A percentile compares a stretch with the other conserved stretches of the same genome.
Evolutionary conservation across 1,140 invertebrate genomes (phyloP).

Genomic region (Ephestia elutella): DNA sequence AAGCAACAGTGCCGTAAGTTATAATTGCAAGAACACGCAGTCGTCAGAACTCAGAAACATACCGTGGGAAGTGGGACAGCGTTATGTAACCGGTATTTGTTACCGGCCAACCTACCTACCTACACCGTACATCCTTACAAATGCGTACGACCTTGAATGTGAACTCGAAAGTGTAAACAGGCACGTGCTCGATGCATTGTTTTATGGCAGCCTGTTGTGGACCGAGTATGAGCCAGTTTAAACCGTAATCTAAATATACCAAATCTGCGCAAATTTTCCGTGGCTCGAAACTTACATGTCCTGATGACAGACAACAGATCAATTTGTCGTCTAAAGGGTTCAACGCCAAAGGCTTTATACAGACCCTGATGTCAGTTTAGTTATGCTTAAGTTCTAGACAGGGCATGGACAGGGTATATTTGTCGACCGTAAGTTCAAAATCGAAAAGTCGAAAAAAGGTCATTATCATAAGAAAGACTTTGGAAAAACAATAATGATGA

Average conservation of each 20-base stretch:
- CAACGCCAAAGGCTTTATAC: background rate
- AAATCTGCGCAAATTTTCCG: constrained; percentile 9
- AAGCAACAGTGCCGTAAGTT: background rate
- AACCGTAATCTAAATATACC: constrained; percentile 3
- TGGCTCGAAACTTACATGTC: too few species aligned
- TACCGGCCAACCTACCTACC: constrained; percentile 59
- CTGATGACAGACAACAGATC: too few species aligned
- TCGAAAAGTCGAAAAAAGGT: too few species aligned
- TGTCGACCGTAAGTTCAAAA: too few species aligned
- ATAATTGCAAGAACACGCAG: constrained; percentile 48
- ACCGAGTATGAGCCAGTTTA: constrained; percentile 14
- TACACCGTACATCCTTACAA: constrained; percentile 71
- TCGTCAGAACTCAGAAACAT: constrained; percentile 51
- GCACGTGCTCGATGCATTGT: constrained; percentile 71
- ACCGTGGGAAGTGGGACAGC: constrained; percentile 66
- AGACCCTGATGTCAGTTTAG: too few species aligned
- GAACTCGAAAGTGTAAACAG: constrained; percentile 70
- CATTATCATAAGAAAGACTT: too few species aligned
- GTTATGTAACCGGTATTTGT: constrained; percentile 70
- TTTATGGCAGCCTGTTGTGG: constrained; percentile 58
- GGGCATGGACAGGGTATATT: too few species aligned
- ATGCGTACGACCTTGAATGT: constrained; percentile 72
- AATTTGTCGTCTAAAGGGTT: background rate
- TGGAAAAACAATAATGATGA: too few species aligned
- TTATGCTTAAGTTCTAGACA: too few species aligned